Percentiles rank a stretch among this genome's conserved stretches.
These are phyloP conservation scores for Zeugodacus cucurbitae DNA, from an alignment of 1,140 invertebrate genomes.

Conservation along the genomic window DNA sequence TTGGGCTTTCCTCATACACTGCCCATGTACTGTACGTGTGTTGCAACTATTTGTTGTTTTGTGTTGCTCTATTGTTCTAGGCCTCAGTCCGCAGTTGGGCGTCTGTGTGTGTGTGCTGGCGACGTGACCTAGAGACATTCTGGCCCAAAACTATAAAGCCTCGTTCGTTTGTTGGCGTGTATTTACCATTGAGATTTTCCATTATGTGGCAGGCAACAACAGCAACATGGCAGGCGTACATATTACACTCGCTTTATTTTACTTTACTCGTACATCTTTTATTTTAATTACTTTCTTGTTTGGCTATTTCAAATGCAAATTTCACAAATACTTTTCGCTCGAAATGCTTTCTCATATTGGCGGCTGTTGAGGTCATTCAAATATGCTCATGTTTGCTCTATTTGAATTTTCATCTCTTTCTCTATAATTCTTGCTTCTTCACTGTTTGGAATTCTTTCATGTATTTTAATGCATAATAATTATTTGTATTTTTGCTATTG, in stretches of 20 bases:
- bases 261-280: too few relatives aligned
- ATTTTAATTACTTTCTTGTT: background rate
- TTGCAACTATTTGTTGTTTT: background rate
- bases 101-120: background rate
- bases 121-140: background rate
- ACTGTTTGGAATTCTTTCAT: background rate
- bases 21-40: too few relatives aligned
- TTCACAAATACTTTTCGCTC: background rate
- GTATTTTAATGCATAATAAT: background rate
- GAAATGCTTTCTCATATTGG: background rate
- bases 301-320: background rate
- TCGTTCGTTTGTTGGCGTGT: background rate
- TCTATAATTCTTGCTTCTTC: background rate
- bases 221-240: background rate
- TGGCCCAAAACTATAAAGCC: background rate
- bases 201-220: background rate
- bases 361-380: background rate
- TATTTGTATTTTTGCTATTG: background rate
- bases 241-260: background rate
- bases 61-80: background rate
- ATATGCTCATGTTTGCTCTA: background rate
- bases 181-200: background rate
- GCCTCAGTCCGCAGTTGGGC: background rate
- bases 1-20: background rate
- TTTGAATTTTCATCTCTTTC: background rate